These are phyloP conservation scores for Clarias magur DNA, from an alignment of 2,113 vertebrate species.

Conservation along the genomic window DNA sequence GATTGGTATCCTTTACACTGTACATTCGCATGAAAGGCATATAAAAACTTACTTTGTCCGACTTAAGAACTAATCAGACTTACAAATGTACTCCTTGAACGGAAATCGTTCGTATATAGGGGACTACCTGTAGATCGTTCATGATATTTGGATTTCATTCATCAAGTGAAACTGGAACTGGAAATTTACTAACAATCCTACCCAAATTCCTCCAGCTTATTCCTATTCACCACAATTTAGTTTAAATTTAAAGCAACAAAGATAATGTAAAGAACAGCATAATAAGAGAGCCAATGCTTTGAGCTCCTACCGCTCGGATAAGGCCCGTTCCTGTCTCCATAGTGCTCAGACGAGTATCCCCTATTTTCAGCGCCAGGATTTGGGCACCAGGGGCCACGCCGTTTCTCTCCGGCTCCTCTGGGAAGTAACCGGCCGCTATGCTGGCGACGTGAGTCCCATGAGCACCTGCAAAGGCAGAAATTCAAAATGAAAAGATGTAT, in stretches of 20 bases:
- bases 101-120: too few relatives aligned
- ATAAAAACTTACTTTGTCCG: too few relatives aligned
- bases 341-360: constrained; percentile 93
- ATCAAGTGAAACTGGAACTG: background rate
- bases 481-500: background rate
- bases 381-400: constrained; percentile 94
- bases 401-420: constrained; percentile 91
- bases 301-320: constrained; percentile 85
- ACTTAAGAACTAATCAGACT: too few relatives aligned
- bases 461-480: constrained; percentile 75
- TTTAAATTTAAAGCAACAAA: too few relatives aligned
- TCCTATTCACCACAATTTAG: too few relatives aligned
- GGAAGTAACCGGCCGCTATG: constrained; percentile 94
- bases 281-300: background rate
- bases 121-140: background rate
- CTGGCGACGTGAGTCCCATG: constrained; percentile 98
- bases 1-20: too few relatives aligned
- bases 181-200: background rate
- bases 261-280: background rate
- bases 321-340: constrained; percentile 99
- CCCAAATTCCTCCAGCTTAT: background rate
- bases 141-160: background rate
- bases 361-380: constrained; percentile 94
- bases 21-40: too few relatives aligned
- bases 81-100: too few relatives aligned